These are phyloP conservation scores for Gonatopus flavifemur DNA, from an alignment of 1,140 invertebrate genomes.

Conservation along the genomic window DNA sequence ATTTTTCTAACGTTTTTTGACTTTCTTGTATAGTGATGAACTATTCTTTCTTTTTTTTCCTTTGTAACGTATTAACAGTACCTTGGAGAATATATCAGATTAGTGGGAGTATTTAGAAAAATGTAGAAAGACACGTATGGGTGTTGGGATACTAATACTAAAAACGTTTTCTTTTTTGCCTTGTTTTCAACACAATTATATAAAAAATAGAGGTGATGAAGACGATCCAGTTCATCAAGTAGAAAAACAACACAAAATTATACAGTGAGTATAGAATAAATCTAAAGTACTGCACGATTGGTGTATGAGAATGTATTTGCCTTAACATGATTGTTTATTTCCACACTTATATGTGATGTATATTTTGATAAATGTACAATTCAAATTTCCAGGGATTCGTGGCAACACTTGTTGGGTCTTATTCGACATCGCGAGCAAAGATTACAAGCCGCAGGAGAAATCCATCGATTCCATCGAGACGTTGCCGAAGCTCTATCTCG, in stretches of 20 bases:
- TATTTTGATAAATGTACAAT: constrained; percentile 8
- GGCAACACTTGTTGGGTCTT: constrained; percentile 85
- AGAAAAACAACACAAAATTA: constrained; percentile 43
- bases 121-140: constrained; percentile 19
- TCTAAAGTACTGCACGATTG: too few relatives aligned
- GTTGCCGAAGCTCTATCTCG: constrained; percentile 89
- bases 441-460: constrained; percentile 89
- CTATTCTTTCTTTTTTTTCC: constrained; percentile 2
- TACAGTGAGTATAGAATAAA: constrained; percentile 49
- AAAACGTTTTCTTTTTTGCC: too few relatives aligned
- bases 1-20: neutral
- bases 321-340: too few relatives aligned
- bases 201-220: constrained; percentile 46
- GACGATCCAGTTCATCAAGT: constrained; percentile 53
- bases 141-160: constrained; percentile 40
- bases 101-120: too few relatives aligned
- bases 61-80: too few relatives aligned
- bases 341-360: neutral
- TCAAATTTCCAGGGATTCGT: constrained; percentile 73
- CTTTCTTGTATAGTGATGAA: constrained; percentile 1
- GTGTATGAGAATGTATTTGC: too few relatives aligned
- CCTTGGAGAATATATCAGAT: too few relatives aligned
- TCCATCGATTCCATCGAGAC: constrained; percentile 95
- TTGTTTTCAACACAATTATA: too few relatives aligned
- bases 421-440: constrained; percentile 84